Evolutionary conservation across 2,113 vertebrate genomes (phyloP).

Genomic region (Podiceps cristatus): DNA sequence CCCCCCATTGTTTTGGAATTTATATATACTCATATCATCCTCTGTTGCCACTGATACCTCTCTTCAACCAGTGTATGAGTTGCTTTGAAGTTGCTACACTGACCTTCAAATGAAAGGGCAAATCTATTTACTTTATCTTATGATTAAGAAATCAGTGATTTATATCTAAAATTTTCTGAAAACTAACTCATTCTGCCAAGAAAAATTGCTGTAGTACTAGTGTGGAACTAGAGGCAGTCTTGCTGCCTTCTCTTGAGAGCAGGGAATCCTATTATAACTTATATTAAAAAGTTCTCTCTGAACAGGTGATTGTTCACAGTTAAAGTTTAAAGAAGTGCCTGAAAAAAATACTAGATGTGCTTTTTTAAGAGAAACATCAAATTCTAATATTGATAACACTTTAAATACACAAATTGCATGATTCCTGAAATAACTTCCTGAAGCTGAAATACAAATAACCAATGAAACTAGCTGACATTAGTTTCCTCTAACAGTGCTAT

Average conservation of each 20-base stretch:
- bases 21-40: constrained; percentile 13
- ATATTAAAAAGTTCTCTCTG: constrained; percentile 24
- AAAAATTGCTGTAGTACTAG: not conserved
- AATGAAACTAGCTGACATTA: not conserved
- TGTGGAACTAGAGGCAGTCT: constrained; percentile 4
- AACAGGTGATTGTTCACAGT: not conserved
- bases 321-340: not conserved
- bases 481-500: not conserved
- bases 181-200: not conserved
- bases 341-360: not conserved
- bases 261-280: constrained; percentile 20
- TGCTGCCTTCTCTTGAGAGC: not conserved
- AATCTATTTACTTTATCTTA: not conserved
- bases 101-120: constrained; percentile 35
- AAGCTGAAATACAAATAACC: not conserved
- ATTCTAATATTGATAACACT: not conserved
- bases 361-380: not conserved
- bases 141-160: constrained; percentile 20
- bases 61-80: not conserved
- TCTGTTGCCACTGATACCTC: constrained; percentile 16
- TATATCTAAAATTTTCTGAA: constrained; percentile 1
- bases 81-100: constrained; percentile 8
- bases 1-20: not conserved
- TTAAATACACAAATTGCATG: not conserved
- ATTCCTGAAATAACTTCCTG: not conserved